phyloP scores from a whole-genome alignment of 2,113 vertebrate species.

The Sinosuthora webbiana region DNA sequence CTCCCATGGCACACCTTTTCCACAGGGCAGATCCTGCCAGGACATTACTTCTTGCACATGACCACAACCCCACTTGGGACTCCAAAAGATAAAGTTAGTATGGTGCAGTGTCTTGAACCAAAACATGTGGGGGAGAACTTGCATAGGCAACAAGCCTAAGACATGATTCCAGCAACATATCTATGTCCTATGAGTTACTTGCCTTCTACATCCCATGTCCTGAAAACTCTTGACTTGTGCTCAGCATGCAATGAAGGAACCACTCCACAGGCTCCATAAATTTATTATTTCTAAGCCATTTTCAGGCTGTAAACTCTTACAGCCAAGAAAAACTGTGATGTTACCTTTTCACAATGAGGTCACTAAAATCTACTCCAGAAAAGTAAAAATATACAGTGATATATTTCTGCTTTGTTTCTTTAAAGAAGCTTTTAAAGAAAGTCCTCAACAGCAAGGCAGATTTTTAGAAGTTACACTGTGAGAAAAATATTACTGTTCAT shows the following conservation, averaged over 20 bases:
- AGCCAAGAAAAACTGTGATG: neutral
- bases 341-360: neutral
- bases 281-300: neutral
- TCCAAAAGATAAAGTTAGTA: neutral
- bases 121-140: neutral
- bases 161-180: neutral
- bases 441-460: neutral
- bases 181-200: fast-evolving
- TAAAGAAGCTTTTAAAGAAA: neutral
- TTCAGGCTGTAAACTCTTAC: neutral
- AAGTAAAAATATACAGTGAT: neutral
- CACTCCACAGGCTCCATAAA: neutral
- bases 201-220: neutral
- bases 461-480: neutral
- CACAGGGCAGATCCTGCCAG: neutral
- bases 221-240: neutral
- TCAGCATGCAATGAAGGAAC: neutral
- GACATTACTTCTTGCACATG: neutral
- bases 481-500: neutral
- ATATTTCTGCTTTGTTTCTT: neutral
- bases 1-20: neutral
- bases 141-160: neutral
- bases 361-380: neutral
- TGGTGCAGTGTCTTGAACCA: neutral
- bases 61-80: neutral